Evolutionary conservation across 35 echinoderm and acorn worm species (phyloP).

Genomic region (Apostichopus californicus): DNA sequence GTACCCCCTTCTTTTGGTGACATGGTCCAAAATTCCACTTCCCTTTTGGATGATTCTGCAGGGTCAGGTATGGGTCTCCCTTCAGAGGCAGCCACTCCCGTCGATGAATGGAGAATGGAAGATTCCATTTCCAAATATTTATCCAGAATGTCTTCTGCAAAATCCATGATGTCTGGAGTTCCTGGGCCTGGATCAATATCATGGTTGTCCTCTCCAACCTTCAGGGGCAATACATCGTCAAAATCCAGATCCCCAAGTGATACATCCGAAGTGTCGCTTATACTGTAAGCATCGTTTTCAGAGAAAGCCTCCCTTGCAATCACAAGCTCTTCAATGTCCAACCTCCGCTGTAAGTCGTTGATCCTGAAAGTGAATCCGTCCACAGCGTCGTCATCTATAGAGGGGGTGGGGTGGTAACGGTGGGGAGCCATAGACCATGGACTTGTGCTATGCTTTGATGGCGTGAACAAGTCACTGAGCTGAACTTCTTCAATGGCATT

Average conservation of each 20-base stretch:
- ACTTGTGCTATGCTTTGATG: background rate
- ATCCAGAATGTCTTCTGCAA: conserved; percentile 83
- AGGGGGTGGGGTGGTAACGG: conserved; percentile 61
- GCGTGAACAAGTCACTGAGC: background rate
- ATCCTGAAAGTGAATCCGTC: conserved; percentile 69
- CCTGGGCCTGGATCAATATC: conserved; percentile 15
- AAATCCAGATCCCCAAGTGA: conserved; percentile 84
- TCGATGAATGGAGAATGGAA: conserved; percentile 38
- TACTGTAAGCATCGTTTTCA: conserved; percentile 96
- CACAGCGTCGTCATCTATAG: conserved; percentile 87
- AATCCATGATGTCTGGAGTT: conserved; percentile 85
- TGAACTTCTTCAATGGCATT: background rate
- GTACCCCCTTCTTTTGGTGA: conserved; percentile 69
- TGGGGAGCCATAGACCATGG: conserved; percentile 29
- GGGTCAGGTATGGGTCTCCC: conserved; percentile 34
- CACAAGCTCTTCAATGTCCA: conserved; percentile 85
- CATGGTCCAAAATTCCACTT: conserved; percentile 97
- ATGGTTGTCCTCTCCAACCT: conserved; percentile 62
- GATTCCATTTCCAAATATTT: conserved; percentile 77
- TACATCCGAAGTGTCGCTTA: conserved; percentile 89
- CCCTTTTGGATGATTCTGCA: conserved; percentile 35
- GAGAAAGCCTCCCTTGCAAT: conserved; percentile 89
- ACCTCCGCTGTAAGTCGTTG: conserved; percentile 39
- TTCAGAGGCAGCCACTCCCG: background rate
- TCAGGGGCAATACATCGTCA: conserved; percentile 92